These are phyloP conservation scores for Stegophylla sp. DNA, from an alignment of 2,888 invertebrate genomes.

Conservation along the genomic window DNA sequence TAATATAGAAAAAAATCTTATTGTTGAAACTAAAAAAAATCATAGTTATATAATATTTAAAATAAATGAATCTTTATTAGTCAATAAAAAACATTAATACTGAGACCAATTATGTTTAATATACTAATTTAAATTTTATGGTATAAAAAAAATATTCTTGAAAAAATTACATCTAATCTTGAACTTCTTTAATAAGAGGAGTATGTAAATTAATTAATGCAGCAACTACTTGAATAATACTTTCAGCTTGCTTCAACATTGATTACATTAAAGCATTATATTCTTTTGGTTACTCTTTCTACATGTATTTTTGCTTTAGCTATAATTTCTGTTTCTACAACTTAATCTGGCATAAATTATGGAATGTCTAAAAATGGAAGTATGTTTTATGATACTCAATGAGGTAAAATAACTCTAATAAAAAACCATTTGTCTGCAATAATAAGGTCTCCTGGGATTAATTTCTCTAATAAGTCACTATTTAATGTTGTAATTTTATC, in stretches of 20 bases:
- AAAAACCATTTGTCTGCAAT: conserved; percentile 40
- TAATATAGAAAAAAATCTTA: too few relatives aligned
- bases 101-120: too few relatives aligned
- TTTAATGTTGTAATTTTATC: neutral
- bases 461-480: neutral
- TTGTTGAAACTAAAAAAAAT: too few relatives aligned
- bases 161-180: neutral
- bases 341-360: neutral
- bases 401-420: conserved; percentile 33
- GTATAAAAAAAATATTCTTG: too few relatives aligned
- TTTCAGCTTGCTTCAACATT: conserved; percentile 1
- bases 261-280: conserved; percentile 1
- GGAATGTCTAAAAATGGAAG: conserved; percentile 33
- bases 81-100: too few relatives aligned
- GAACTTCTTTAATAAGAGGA: neutral
- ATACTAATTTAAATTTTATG: too few relatives aligned
- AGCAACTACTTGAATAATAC: neutral
- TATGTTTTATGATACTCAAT: conserved; percentile 28
- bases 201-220: conserved; percentile 6
- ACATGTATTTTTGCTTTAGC: conserved; percentile 48
- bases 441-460: conserved; percentile 26
- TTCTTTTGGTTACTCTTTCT: conserved; percentile 26
- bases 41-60: too few relatives aligned
- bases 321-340: neutral
- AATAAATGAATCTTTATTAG: too few relatives aligned